Evolutionary conservation across 2,888 invertebrate genomes (phyloP), one percentile per base, ranked within the genome.

Genomic region (Platypus cylindrus): DNA sequence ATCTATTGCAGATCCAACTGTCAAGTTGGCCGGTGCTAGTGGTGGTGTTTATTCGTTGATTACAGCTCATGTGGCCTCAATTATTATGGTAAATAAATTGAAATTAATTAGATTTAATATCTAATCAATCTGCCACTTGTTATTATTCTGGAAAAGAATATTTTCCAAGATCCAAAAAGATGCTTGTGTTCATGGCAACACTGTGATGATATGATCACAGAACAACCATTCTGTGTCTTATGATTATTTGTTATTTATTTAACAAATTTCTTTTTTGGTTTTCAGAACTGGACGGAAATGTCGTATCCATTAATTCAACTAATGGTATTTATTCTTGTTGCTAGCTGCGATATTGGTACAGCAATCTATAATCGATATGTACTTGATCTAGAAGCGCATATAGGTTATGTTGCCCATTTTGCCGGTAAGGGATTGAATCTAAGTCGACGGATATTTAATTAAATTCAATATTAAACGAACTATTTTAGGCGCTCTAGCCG

Each of bases 241-340:
- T n/a, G n/a, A n/a, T n/a, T n/a, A n/a, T n/a, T n/a, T n/a, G n/a
- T n/a, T n/a, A 31, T 12, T 27, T 22, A 3, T n/a, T 28, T 14
- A 15, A 28, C 13, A 16, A 32, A 24, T 26, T 25, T 17, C 3
- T 31, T 9, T 7, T 36, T 14, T 17, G 15, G 18, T 30, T 25
- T 40, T 18, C 64, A 90, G 87, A 98, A 98, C 62, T 98, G 93
- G 87, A 69, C 73, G 11, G 91, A 97, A 64, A 98, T 98, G 97
- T 86, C 93, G 53, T 90, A 81, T 56, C 89, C 90, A 1, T 71
- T 83, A 45, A 68, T 86, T 5, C 86, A 95, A 52, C 66, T 95
- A 15, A 56, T 84, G 5, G 74, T 91, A 13, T 85, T 97, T 55
- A 48, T 89, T 0, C 59, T 89, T 5, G 71, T 95, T 44, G 82